Conservation (phyloP, 2,113 vertebrate species). For the Saimiri boliviensis region DNA sequence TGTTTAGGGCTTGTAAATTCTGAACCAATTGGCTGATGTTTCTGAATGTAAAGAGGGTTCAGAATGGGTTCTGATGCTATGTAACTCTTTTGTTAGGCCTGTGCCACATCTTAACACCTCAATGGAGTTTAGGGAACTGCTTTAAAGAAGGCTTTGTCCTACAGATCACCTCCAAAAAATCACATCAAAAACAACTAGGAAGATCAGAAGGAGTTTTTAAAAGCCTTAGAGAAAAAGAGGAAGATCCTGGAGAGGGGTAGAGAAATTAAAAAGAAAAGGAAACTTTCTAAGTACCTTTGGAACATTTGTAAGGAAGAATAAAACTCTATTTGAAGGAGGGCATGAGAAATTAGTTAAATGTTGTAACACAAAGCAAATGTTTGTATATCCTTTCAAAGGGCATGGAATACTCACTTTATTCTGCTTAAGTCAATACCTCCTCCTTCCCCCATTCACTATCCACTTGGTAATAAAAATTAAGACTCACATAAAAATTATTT, state of each 20-base stretch:
- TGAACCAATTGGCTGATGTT: slow-evolving; percentile 85
- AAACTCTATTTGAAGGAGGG: slow-evolving; percentile 45
- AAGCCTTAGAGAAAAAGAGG: slow-evolving; percentile 48
- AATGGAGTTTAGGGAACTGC: slow-evolving; percentile 85
- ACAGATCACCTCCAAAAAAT: slow-evolving; percentile 87
- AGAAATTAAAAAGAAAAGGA: slow-evolving; percentile 55
- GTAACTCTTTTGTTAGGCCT: slow-evolving; percentile 84
- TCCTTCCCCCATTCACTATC: neutral
- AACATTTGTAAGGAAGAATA: slow-evolving; percentile 66
- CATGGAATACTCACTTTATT: slow-evolving; percentile 50
- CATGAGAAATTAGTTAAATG: slow-evolving; percentile 59
- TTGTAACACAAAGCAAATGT: slow-evolving; percentile 65
- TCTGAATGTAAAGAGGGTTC: slow-evolving; percentile 85
- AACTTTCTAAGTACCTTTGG: slow-evolving; percentile 46
- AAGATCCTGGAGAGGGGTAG: slow-evolving; percentile 39
- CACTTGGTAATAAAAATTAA: slow-evolving; percentile 35
- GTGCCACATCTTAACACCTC: slow-evolving; percentile 89
- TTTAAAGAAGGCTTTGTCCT: slow-evolving; percentile 88
- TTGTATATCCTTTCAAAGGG: slow-evolving; percentile 56
- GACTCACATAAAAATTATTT: neutral
- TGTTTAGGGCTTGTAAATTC: slow-evolving; percentile 88
- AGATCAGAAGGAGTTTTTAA: slow-evolving; percentile 84
- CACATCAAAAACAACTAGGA: slow-evolving; percentile 86
- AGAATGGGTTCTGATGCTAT: slow-evolving; percentile 62
- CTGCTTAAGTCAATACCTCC: slow-evolving; percentile 28